Percentiles rank a stretch among this genome's conserved stretches.
Conservation (phyloP, 2,888 invertebrate species). For the Acleris laterana region DNA sequence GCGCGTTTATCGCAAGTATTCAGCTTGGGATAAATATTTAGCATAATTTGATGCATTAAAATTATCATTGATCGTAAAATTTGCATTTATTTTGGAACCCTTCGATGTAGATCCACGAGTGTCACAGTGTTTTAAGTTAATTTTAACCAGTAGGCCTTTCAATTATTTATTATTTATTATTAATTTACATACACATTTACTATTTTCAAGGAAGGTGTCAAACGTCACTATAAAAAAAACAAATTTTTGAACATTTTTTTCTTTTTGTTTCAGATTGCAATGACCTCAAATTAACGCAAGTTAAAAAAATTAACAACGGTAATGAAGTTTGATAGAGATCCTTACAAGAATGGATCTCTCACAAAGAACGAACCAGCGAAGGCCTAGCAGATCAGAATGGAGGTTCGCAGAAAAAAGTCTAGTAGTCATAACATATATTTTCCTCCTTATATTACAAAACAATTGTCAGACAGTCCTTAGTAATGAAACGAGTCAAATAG, state of each 20-base stretch:
- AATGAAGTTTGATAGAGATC: slow-evolving; percentile 65
- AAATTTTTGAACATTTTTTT: too few species aligned
- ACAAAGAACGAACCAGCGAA: slow-evolving; percentile 51
- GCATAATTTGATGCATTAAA: too few species aligned
- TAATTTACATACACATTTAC: too few species aligned
- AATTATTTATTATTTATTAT: too few species aligned
- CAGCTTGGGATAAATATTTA: too few species aligned
- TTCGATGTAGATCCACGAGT: too few species aligned
- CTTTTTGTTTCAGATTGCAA: slow-evolving; percentile 69
- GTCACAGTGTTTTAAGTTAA: too few species aligned
- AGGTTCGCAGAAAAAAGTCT: slow-evolving; percentile 55
- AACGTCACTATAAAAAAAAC: slow-evolving; percentile 14
- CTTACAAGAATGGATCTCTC: slow-evolving; percentile 63
- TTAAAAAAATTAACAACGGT: slow-evolving; percentile 52
- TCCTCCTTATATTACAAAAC: slow-evolving; percentile 55
- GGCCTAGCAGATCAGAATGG: slow-evolving; percentile 62
- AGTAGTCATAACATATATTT: slow-evolving; percentile 63
- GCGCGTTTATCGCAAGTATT: too few species aligned
- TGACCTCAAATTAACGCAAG: slow-evolving; percentile 43
- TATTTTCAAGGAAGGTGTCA: background rate
- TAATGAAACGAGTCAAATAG: slow-evolving; percentile 56
- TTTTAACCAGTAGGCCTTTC: too few species aligned
- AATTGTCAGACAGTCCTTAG: slow-evolving; percentile 58
- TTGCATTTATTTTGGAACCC: too few species aligned
- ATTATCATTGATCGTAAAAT: too few species aligned